Evolutionary conservation across 2,113 vertebrate species (phyloP).

Genomic region (Cryptomyrus ogoouensis): DNA sequence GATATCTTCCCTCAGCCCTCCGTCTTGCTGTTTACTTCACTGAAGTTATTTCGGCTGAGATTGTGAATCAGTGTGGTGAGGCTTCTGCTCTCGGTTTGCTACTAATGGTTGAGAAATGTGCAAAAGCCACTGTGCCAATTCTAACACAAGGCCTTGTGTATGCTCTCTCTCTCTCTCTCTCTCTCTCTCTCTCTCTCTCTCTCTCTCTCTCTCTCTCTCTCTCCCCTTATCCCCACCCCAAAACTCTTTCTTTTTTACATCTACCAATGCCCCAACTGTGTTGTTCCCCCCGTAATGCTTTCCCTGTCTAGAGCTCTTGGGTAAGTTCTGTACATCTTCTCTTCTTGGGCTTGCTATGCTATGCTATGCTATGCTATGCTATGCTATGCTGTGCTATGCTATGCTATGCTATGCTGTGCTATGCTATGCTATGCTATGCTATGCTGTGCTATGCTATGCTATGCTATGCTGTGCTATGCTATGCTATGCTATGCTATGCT

Average conservation of each 20-base stretch:
- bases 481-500: not conserved
- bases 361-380: not conserved
- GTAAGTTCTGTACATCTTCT: constrained; percentile 56
- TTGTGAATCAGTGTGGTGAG: not conserved
- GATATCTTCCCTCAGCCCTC: not conserved
- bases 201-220: constrained; percentile 43
- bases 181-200: constrained; percentile 37
- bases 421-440: not conserved
- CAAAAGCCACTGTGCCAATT: constrained; percentile 33
- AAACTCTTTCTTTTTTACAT: constrained; percentile 24
- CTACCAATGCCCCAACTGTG: not conserved
- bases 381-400: too few relatives aligned
- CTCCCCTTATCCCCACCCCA: constrained; percentile 29
- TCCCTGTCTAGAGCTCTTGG: constrained; percentile 73
- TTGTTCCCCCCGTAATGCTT: constrained; percentile 32
- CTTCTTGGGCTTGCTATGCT: not conserved
- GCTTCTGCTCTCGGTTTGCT: not conserved
- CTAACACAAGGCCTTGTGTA: constrained; percentile 46
- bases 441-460: not conserved
- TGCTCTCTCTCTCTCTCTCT: constrained; percentile 46
- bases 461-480: not conserved
- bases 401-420: too few relatives aligned
- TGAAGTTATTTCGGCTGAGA: not conserved
- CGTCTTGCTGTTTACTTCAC: not conserved
- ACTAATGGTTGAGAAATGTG: constrained; percentile 1